These are phyloP conservation scores for Drosophila aldrichi DNA, from an alignment of 2,888 invertebrate species.

Conservation along the genomic window DNA sequence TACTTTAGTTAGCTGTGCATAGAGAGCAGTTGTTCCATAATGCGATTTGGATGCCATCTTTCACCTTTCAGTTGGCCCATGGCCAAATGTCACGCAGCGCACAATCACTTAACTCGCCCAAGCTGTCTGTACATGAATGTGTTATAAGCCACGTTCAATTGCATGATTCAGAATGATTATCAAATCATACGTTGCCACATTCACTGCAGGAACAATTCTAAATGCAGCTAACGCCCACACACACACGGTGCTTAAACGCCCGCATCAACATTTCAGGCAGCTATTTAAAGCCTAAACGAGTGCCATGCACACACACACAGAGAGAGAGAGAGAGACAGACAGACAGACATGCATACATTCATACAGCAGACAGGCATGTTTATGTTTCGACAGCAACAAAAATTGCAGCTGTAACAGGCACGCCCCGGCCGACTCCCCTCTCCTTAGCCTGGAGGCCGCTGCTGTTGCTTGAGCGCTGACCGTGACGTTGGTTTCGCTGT, in stretches of 20 bases:
- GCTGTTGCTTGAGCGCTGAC: constrained; percentile 60
- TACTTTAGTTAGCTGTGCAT: background rate
- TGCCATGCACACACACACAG: background rate
- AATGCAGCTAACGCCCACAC: constrained; percentile 2
- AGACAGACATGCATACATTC: background rate
- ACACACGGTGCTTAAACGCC: constrained; percentile 14
- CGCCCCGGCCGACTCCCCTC: no score
- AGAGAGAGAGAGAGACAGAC: background rate
- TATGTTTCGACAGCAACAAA: constrained; percentile 54
- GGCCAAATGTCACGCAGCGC: background rate
- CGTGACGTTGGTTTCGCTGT: constrained; percentile 68
- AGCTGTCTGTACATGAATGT: constrained; percentile 7
- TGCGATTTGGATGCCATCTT: background rate
- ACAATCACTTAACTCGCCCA: background rate
- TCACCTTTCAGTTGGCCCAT: background rate
- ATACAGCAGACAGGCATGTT: constrained; percentile 38
- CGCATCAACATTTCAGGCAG: constrained; percentile 38
- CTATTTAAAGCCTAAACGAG: constrained; percentile 56
- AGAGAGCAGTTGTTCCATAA: background rate
- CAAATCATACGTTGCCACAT: constrained; percentile 35
- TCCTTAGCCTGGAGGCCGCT: background rate
- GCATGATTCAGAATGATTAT: constrained; percentile 30
- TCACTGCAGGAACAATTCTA: constrained; percentile 17
- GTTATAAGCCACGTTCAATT: constrained; percentile 17
- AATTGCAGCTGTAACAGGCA: constrained; percentile 49